A percentile compares a stretch with the other conserved stretches of the same genome.
These are phyloP conservation scores for Ochropleura leucogaster DNA, from an alignment of 2,888 invertebrate species.

Conservation along the genomic window DNA sequence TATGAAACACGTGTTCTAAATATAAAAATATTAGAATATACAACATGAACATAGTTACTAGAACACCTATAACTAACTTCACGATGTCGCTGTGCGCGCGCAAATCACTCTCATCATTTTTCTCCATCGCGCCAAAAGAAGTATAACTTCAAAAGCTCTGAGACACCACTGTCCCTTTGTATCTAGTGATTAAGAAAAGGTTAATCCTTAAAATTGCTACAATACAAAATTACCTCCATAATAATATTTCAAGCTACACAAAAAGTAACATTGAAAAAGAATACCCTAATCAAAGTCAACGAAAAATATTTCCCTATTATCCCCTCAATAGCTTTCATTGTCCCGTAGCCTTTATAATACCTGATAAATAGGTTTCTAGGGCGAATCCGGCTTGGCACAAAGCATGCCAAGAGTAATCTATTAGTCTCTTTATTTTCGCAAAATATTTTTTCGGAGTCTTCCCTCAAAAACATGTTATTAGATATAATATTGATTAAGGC, in stretches of 20 bases:
- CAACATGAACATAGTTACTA: too few species aligned
- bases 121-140: too few species aligned
- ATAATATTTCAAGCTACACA: conserved; percentile 20
- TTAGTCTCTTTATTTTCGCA: conserved; percentile 64
- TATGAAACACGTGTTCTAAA: too few species aligned
- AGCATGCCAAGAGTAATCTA: conserved; percentile 73
- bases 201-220: neutral
- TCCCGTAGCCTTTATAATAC: conserved; percentile 44
- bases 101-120: too few species aligned
- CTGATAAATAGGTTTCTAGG: conserved; percentile 64
- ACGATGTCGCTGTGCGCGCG: too few species aligned
- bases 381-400: conserved; percentile 50
- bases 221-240: neutral
- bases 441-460: conserved; percentile 71
- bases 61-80: too few species aligned
- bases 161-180: neutral
- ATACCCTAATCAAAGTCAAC: conserved; percentile 40
- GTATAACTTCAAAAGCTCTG: neutral
- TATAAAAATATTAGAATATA: too few species aligned
- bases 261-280: conserved; percentile 29
- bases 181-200: neutral
- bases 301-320: conserved; percentile 41
- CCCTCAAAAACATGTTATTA: conserved; percentile 82
- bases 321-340: conserved; percentile 51
- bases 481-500: conserved; percentile 76